phyloP scores from a whole-genome alignment of 2,888 invertebrate species.

The Eupithecia subfuscata region DNA sequence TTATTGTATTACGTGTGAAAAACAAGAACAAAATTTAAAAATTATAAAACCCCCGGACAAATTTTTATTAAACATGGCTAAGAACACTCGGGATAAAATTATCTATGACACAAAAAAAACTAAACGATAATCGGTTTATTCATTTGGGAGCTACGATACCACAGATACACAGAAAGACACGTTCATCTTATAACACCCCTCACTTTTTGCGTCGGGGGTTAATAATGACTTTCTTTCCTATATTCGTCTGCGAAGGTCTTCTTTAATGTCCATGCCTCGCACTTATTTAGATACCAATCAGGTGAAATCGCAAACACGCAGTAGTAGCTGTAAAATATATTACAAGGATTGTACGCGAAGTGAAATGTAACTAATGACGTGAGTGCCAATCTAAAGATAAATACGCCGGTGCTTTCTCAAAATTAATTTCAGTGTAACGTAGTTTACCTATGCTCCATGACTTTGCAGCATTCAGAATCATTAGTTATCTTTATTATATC shows the following conservation, averaged over 20 bases:
- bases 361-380: constrained; percentile 32
- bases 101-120: too few species aligned
- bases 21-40: too few species aligned
- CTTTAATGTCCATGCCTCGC: background rate
- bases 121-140: too few species aligned
- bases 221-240: background rate
- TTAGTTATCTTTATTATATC: too few species aligned
- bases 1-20: too few species aligned
- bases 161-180: too few species aligned
- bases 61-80: too few species aligned
- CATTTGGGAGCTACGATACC: too few species aligned
- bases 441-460: constrained; percentile 8
- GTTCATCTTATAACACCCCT: too few species aligned
- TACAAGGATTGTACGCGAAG: constrained; percentile 22
- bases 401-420: constrained; percentile 27
- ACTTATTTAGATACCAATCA: background rate
- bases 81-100: too few species aligned
- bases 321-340: constrained; percentile 14
- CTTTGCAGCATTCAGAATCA: background rate
- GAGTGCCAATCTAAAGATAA: constrained; percentile 31
- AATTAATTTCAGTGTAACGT: constrained; percentile 26
- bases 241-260: background rate
- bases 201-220: too few species aligned
- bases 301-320: background rate
- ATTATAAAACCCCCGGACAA: too few species aligned